A percentile compares a stretch with the other conserved stretches of the same genome.
Evolutionary conservation across 2,888 invertebrate species (phyloP).

Genomic region (Agrotis segetum): DNA sequence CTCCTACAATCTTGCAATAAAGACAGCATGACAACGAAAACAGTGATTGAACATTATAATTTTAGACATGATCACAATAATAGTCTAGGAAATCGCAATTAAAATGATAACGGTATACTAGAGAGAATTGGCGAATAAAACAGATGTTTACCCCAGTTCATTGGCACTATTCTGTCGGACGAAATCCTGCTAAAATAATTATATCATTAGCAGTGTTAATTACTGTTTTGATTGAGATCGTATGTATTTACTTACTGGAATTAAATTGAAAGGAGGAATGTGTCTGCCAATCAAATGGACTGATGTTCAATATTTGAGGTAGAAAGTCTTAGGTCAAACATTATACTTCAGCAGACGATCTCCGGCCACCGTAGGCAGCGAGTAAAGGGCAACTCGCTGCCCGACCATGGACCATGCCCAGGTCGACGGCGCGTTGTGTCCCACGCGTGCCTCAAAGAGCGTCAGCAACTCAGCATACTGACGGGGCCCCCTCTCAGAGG

Average conservation of each 20-base stretch:
- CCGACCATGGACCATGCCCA: too few relatives aligned
- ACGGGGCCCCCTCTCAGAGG: too few relatives aligned
- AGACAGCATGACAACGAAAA: conserved; percentile 6
- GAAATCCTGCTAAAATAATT: conserved; percentile 70
- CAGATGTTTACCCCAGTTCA: conserved; percentile 65
- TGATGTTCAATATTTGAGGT: too few relatives aligned
- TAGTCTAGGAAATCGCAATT: conserved; percentile 41
- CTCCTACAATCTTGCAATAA: not conserved
- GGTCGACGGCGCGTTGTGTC: too few relatives aligned
- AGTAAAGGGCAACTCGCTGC: too few relatives aligned
- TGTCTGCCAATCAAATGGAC: conserved; percentile 19
- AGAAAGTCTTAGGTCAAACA: too few relatives aligned
- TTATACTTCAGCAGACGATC: too few relatives aligned
- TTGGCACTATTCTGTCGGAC: conserved; percentile 54
- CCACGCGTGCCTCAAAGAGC: too few relatives aligned
- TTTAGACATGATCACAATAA: conserved; percentile 51
- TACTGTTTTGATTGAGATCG: conserved; percentile 39
- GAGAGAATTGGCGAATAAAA: conserved; percentile 29
- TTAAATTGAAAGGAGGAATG: conserved; percentile 9
- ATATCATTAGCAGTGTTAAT: conserved; percentile 52
- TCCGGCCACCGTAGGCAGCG: too few relatives aligned
- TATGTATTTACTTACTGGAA: conserved; percentile 1
- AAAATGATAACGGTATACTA: conserved; percentile 39
- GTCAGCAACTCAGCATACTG: too few relatives aligned
- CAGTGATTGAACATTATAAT: conserved; percentile 32